Percentiles rank a stretch among this genome's conserved stretches.
Conservation (phyloP, 2,113 vertebrate species). For the Steatornis caripensis region DNA sequence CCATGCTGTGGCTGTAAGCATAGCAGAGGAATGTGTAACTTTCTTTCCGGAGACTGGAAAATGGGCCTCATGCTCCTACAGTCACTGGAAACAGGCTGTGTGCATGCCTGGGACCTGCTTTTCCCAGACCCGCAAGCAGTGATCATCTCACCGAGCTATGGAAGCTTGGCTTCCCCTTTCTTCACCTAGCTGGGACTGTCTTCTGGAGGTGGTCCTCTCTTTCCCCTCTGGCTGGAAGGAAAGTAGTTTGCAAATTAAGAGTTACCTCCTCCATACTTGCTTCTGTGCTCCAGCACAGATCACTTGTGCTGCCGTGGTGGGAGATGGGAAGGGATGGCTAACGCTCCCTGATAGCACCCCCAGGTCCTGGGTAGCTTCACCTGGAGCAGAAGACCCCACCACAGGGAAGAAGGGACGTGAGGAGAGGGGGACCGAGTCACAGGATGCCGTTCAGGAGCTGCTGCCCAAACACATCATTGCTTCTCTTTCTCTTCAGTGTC, state of each 20-base stretch:
- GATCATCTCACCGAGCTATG: neutral
- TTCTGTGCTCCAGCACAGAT: neutral
- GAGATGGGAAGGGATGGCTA: neutral
- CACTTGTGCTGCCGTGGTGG: neutral
- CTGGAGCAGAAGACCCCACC: neutral
- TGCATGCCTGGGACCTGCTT: neutral
- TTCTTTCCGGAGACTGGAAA: neutral
- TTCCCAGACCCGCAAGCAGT: neutral
- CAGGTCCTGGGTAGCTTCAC: neutral
- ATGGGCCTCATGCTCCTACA: rapidly evolving
- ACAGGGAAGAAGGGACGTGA: neutral
- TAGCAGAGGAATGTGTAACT: neutral
- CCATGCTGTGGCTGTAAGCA: neutral
- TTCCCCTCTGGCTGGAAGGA: neutral
- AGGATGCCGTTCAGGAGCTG: neutral
- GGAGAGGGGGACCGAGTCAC: rapidly evolving
- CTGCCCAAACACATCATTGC: neutral
- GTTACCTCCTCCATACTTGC: neutral
- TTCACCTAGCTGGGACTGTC: neutral
- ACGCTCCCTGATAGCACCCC: neutral
- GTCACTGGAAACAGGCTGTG: neutral
- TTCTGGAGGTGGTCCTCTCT: neutral
- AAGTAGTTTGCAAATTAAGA: neutral
- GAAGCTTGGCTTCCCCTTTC: neutral
- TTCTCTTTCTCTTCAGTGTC: neutral